Evolutionary conservation across 2,113 vertebrate genomes (phyloP), one percentile per base, ranked within the genome.

Genomic region (Marmota monax): DNA sequence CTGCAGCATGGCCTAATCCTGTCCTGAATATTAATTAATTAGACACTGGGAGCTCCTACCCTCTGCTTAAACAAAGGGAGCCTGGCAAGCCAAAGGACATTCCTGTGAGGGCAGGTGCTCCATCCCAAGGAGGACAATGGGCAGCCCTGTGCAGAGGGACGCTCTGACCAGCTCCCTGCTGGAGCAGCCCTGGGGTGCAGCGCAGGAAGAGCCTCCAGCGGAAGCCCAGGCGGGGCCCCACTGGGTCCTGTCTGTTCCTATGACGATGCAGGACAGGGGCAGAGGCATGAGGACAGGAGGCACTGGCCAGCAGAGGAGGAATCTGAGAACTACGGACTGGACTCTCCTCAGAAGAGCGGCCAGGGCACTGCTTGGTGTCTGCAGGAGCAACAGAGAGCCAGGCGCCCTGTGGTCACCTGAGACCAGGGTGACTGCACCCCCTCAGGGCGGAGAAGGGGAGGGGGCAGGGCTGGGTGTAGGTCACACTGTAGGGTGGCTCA

Each of bases 101-200:
- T 58, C 72, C 29, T 3, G 0, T 34, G 34, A 72, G 20, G 74
- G 56, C 51, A 42, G 67, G 45, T 79, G 65, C 42, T 34, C 32
- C 5, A 0, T 23, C 37, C 20, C 42, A 27, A 23, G 37, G 32
- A 37, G 76, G 2, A 53, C 4, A 65, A 45, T 11, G 3, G 7
- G 34, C 22, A 39, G 48, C 32, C 45, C 25, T 27, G 45, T 9
- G 45, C 67, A 82, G 8, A 58, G 27, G 14, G 32, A 22, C 1
- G 0, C 32, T 2, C 32, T 2, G 0, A 7, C 4, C 1, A 0
- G 11, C 73, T 65, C 13, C 2, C 12, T 29, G 12, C 32, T 4
- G 2, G 37, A 10, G 1, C 1, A 2, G 23, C 12, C 56, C 45
- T 37, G n/a, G 22, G 12, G 29, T 12, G 7, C 0, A 9, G 72